Evolutionary conservation across 2,797 vertebrate genomes (phyloP).

Genomic region (Heteromormyrus szaboi): DNA sequence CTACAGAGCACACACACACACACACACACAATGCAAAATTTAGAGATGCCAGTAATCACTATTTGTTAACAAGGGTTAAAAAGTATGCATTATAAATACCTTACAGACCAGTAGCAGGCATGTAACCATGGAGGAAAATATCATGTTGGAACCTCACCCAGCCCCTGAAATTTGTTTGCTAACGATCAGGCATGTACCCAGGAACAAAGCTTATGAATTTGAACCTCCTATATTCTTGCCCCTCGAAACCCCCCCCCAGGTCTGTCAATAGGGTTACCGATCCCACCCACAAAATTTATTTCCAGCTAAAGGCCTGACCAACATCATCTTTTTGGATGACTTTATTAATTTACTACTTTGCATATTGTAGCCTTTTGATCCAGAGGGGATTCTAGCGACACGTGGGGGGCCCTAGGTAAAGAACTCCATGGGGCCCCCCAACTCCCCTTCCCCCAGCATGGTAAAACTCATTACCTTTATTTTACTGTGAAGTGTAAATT

Average conservation of each 20-base stretch:
- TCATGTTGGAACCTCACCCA: background rate
- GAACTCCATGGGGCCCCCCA: background rate
- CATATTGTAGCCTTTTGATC: background rate
- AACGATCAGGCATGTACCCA: background rate
- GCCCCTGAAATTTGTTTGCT: background rate
- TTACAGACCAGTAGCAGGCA: background rate
- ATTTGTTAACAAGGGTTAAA: background rate
- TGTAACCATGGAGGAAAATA: background rate
- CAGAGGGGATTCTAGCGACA: background rate
- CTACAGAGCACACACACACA: background rate
- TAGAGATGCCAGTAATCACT: background rate
- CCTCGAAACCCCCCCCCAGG: background rate
- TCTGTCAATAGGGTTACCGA: background rate
- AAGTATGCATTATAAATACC: background rate
- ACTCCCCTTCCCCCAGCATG: background rate
- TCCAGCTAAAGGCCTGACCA: background rate
- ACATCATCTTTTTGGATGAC: background rate
- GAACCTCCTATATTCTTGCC: background rate
- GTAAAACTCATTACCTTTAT: background rate
- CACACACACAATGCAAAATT: background rate
- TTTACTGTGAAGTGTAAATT: background rate
- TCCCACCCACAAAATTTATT: background rate
- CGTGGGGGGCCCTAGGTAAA: background rate
- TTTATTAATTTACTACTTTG: background rate
- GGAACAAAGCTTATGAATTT: background rate